A percentile compares a stretch with the other conserved stretches of the same genome.
Conservation (phyloP, 2,888 invertebrate species). For the Macroteleia sp. region DNA sequence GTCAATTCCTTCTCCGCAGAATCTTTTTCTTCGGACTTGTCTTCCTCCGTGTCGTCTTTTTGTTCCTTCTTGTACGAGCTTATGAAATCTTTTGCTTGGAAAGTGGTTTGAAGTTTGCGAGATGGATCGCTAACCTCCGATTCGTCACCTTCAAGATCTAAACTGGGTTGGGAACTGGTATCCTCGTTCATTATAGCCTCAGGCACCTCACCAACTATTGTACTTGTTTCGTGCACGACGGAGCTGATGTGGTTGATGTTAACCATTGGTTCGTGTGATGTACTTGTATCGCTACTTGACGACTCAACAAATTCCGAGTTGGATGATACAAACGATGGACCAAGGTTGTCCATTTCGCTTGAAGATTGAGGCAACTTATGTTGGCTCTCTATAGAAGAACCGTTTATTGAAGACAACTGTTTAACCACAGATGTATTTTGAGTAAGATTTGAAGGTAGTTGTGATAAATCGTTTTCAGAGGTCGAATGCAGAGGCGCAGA, state of each 20-base stretch:
- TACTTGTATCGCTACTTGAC: conserved; percentile 23
- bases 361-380: conserved; percentile 84
- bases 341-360: conserved; percentile 86
- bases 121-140: conserved; percentile 68
- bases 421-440: conserved; percentile 70
- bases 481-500: conserved; percentile 68
- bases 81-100: conserved; percentile 79
- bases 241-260: conserved; percentile 40
- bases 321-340: conserved; percentile 69
- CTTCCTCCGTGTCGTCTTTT: conserved; percentile 49
- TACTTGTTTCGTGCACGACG: conserved; percentile 54
- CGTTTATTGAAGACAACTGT: conserved; percentile 51
- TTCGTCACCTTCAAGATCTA: conserved; percentile 78
- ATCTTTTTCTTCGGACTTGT: conserved; percentile 4
- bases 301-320: conserved; percentile 69
- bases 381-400: conserved; percentile 26
- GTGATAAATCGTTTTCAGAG: conserved; percentile 69
- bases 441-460: conserved; percentile 62
- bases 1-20: too few species aligned
- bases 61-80: conserved; percentile 42
- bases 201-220: conserved; percentile 73
- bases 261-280: conserved; percentile 33
- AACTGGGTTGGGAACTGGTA: conserved; percentile 80
- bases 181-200: conserved; percentile 82
- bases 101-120: conserved; percentile 79